These are phyloP conservation scores for Engystomops pustulosus DNA, from an alignment of 2,113 vertebrate genomes.

Conservation along the genomic window DNA sequence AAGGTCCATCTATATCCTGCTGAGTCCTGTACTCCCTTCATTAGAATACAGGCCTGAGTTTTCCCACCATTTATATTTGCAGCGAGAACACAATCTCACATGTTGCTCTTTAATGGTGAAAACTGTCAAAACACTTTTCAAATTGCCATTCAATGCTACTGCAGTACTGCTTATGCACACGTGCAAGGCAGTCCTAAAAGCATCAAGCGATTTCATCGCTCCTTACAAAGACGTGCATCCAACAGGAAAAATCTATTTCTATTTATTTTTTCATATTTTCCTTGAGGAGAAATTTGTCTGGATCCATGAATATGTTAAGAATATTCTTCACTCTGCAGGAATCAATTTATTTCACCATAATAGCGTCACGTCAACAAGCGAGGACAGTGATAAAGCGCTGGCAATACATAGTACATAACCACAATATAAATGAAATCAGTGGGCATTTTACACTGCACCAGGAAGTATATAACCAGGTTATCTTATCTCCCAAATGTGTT, in stretches of 20 bases:
- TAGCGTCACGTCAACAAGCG: background rate
- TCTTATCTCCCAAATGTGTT: background rate
- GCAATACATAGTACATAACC: background rate
- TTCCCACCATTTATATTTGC: background rate
- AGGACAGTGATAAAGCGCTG: background rate
- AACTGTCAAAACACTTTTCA: slow-evolving; percentile 26
- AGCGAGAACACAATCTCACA: background rate
- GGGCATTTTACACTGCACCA: background rate
- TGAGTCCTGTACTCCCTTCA: no score
- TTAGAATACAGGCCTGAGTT: no score
- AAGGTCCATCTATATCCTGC: no score
- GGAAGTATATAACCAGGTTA: background rate
- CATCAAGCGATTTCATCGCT: slow-evolving; percentile 1
- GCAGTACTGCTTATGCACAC: background rate
- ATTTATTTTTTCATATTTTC: background rate
- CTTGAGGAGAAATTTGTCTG: slow-evolving; percentile 9
- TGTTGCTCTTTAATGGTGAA: background rate
- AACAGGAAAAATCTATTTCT: background rate
- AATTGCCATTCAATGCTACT: background rate
- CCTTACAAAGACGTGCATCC: background rate
- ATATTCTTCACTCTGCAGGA: background rate
- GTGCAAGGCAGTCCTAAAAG: background rate
- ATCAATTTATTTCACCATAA: slow-evolving; percentile 6
- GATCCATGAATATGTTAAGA: background rate
- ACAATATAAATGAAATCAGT: background rate